These are phyloP conservation scores for Eupithecia subfuscata DNA, from an alignment of 2,888 invertebrate genomes.

Conservation along the genomic window DNA sequence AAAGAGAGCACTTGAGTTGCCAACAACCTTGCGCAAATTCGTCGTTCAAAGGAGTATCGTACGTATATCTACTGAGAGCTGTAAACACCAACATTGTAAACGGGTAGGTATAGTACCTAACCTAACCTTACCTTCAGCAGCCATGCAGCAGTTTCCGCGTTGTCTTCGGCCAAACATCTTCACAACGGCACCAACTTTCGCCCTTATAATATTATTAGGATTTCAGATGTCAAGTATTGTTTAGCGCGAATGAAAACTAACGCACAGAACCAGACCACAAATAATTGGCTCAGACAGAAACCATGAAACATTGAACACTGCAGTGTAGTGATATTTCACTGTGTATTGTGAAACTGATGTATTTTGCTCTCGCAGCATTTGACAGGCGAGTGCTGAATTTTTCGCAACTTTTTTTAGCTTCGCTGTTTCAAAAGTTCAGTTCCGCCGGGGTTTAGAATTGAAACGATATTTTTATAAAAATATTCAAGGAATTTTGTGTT, in stretches of 20 bases:
- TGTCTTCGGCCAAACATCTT: no score
- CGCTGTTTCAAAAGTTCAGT: slow-evolving; percentile 20
- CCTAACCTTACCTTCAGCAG: no score
- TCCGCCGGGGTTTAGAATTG: slow-evolving; percentile 18
- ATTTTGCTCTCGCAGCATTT: slow-evolving; percentile 27
- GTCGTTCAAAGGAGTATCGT: not conserved
- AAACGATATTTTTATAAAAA: slow-evolving; percentile 11
- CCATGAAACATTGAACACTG: not conserved
- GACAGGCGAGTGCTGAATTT: slow-evolving; percentile 26
- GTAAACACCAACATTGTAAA: not conserved
- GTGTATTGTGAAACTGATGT: slow-evolving; percentile 25
- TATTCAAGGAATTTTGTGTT: not conserved
- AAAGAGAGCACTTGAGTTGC: slow-evolving; percentile 4
- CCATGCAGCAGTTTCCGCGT: no score
- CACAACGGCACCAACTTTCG: no score
- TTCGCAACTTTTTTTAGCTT: slow-evolving; percentile 26
- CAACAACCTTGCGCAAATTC: slow-evolving; percentile 3
- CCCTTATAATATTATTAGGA: no score
- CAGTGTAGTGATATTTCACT: slow-evolving; percentile 22
- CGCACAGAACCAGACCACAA: not conserved
- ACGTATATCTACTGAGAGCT: not conserved
- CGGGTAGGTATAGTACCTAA: not conserved
- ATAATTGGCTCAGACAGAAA: not conserved
- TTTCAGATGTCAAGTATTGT: no score
- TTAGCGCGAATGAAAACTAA: not conserved